phyloP scores from a whole-genome alignment of 2,888 invertebrate species.

The Chouioia cunea region DNA sequence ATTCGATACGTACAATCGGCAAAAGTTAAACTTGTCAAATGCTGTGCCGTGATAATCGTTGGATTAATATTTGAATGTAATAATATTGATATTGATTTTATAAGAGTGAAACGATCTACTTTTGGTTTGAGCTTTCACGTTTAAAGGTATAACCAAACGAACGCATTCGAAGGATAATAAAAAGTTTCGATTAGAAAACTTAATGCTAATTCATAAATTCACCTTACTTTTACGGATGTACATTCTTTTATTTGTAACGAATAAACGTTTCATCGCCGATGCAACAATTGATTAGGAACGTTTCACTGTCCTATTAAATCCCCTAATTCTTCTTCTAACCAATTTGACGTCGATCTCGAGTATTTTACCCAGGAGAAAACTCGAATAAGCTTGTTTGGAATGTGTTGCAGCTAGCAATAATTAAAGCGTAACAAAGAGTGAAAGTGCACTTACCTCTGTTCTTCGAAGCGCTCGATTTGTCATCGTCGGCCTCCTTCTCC shows the following conservation, averaged over 20 bases:
- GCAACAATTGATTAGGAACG: no score
- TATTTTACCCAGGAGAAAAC: no score
- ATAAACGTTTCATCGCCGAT: no score
- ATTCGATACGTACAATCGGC: not conserved
- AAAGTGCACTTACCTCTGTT: constrained; percentile 39
- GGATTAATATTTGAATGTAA: not conserved
- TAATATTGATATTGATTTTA: constrained; percentile 27
- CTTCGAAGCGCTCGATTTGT: constrained; percentile 55
- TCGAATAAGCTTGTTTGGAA: no score
- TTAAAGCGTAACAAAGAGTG: not conserved
- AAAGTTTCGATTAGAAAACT: not conserved
- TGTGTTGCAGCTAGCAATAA: no score
- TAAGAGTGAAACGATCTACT: constrained; percentile 9
- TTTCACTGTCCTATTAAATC: no score
- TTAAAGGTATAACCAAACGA: not conserved
- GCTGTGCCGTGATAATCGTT: not conserved
- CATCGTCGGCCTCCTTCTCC: constrained; percentile 50
- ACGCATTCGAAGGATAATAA: not conserved
- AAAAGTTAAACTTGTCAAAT: constrained; percentile 3
- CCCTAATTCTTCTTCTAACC: no score
- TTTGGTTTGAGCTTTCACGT: not conserved
- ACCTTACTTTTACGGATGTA: not conserved
- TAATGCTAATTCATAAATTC: not conserved
- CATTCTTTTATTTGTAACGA: no score
- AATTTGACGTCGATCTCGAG: no score